Evolutionary conservation across 1,140 invertebrate species (phyloP), one percentile per base, ranked within the genome.

Genomic region (Lepidurus arcticus): DNA sequence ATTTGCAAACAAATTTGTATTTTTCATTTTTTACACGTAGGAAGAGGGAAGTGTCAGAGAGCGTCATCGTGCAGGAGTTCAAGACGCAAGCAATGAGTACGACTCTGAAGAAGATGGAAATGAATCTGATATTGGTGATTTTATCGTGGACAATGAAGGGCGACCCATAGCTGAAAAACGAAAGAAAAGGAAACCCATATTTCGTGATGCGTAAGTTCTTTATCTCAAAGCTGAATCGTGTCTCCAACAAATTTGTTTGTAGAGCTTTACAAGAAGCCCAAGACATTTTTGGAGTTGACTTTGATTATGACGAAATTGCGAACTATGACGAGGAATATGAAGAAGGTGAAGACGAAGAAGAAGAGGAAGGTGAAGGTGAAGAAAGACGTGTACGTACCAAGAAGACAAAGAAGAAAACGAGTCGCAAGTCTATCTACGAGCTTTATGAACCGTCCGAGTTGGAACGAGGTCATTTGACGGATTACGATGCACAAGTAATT

Each of bases 221-320:
- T 43, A 16, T 53, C 1, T 13, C 13, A 24, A 76, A 24, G 7
- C 26, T 45, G 43, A 44, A n/a, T 44, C 16, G 21, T 5, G 16
- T 74, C 13, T 16, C 42, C 42, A 44, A 9, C 6, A 16, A 42
- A 44, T 10, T n/a, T 26, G 5, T 10, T 44, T 75, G 6, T n/a
- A 78, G 93, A 7, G 93, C 94, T 1, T 86, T 98, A 42, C 97
- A 99, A 90, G 96, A 99, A 86, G 98, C 98, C 76, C 96, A 99
- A 86, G 98, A 99, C 84, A 98, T 99, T 81, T 99, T 99, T 86
- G 98, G 98, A 78, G 96, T 98, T 26, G 95, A 99, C 84, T 98
- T 99, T 87, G 97, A 99, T 85, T 98, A 94, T 85, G 94, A 97
- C 80, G 96, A 98, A 82, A 96, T 98, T 87, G 91, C 92, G 44